Evolutionary conservation across 2,113 vertebrate species (phyloP), one percentile per base, ranked within the genome.

Genomic region (Eretmochelys imbricata): DNA sequence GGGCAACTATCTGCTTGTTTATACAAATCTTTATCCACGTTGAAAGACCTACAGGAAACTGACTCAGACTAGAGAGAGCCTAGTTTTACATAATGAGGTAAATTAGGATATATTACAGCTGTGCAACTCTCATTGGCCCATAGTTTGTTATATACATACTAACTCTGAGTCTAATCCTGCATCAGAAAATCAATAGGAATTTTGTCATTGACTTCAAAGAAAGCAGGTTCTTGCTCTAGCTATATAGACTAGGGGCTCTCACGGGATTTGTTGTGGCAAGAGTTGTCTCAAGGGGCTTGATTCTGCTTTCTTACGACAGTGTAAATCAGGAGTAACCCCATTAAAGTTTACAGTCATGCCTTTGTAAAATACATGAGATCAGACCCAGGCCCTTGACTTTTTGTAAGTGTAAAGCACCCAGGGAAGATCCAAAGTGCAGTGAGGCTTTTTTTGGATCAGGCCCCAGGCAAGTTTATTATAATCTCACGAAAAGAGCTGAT

Each of bases 381-480:
- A 72, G 65, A 72, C 22, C n/a, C n/a, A 22, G n/a, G 65, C n/a
- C 65, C 9, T 38, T 38, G n/a, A 38, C 65, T 38, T 72, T 22
- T 72, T 72, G 65, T 38, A 72, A 72, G 65, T 20, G 17, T 72
- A 38, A 72, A 72, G 65, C 65, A 72, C n/a, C 65, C 5, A 9
- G 17, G n/a, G 19, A n/a, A 5, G 65, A 72, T 38, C n/a, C n/a
- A 72, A 72, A 72, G 65, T 69, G 62, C 62, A 69, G 35, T 19
- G 62, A 69, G 62, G 17, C 35, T 8, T 19, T 16, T 54, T 38
- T 72, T 72, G 65, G 65, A 72, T 38, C 65, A 72, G 65, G n/a
- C 93, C 95, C 95, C 96, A 95, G 35, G 25, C 50, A 72, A 81
- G 79, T 84, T 88, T 20, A 5, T 38, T 55, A 17, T 3, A 12